These are phyloP conservation scores for Ictalurus furcatus DNA, from an alignment of 2,113 vertebrate genomes.

Conservation along the genomic window DNA sequence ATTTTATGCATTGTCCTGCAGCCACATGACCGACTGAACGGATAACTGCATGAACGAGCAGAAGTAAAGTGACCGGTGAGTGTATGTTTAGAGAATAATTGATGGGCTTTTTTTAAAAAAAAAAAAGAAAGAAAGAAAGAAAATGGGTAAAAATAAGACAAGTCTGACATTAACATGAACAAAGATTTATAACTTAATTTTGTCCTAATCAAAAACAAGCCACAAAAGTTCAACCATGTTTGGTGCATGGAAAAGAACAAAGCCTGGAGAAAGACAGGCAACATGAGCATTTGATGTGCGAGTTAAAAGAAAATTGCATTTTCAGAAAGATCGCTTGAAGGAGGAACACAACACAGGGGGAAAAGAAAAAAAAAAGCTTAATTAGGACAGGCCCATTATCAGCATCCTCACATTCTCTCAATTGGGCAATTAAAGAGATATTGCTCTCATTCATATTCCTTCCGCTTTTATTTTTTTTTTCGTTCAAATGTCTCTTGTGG, in stretches of 20 bases:
- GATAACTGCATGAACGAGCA: background rate
- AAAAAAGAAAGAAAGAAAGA: background rate
- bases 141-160: background rate
- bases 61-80: background rate
- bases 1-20: background rate
- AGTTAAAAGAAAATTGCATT: conserved; percentile 56
- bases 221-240: conserved; percentile 23
- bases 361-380: conserved; percentile 49
- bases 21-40: background rate
- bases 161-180: conserved; percentile 16
- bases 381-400: conserved; percentile 56
- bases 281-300: conserved; percentile 41
- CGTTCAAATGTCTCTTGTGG: conserved; percentile 11
- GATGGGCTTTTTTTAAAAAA: background rate
- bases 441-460: conserved; percentile 48
- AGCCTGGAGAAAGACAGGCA: conserved; percentile 29
- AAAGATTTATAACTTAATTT: conserved; percentile 18
- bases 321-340: conserved; percentile 45
- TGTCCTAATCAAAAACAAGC: conserved; percentile 2
- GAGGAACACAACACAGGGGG: background rate
- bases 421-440: conserved; percentile 54
- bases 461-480: background rate
- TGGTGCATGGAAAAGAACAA: conserved; percentile 21
- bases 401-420: conserved; percentile 48
- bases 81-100: background rate